Base-by-base conservation (phyloP, 2,113 vertebrate species). In the Hiodon tergisus region DNA sequence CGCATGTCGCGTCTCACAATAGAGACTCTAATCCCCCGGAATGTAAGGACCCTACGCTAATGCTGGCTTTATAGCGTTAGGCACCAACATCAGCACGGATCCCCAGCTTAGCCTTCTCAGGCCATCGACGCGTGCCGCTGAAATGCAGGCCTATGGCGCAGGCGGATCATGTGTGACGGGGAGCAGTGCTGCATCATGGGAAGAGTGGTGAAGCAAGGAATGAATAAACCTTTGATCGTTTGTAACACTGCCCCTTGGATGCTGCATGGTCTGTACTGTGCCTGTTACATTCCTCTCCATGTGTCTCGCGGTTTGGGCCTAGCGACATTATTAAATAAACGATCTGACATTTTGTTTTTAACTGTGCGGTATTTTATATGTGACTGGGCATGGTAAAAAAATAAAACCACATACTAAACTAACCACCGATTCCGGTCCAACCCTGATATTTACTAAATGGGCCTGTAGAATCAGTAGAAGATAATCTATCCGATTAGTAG, bases 301-400 rank as follows among this genome's bases (percentile, higher is more conserved):
- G n/a, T 55, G 68, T 71, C 46, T 71, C 75, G 4, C 75, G 58
- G 13, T 70, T 76, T 66, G 57, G 63, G 5, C 55, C 61, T 67
- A 6, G n/a, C 72, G 70, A 9, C 52, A 62, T 77, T 72, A 70
- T 71, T 59, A 77, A 77, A 72, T 72, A 77, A 57, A 74, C 50
- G 63, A 53, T 53, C 31, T 67, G 46, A 67, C n/a, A 72, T 72
- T 72, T 66, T 77, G 72, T 72, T 72, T 72, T 77, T 77, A 72
- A 59, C 6, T 54, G 53, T 77, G 52, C 14, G 54, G 54, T 58
- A 52, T 77, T 67, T 72, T 57, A 52, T 57, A 53, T 71, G 59
- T 47, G 53, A 50, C 13, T 57, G 54, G 54, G 54, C 46, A 51
- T 52, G 53, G n/a, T 3, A 16, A 48, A 6, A 53, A 65, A 65